phyloP scores from a whole-genome alignment of 2,797 vertebrate genomes.

The Podargus strigoides region DNA sequence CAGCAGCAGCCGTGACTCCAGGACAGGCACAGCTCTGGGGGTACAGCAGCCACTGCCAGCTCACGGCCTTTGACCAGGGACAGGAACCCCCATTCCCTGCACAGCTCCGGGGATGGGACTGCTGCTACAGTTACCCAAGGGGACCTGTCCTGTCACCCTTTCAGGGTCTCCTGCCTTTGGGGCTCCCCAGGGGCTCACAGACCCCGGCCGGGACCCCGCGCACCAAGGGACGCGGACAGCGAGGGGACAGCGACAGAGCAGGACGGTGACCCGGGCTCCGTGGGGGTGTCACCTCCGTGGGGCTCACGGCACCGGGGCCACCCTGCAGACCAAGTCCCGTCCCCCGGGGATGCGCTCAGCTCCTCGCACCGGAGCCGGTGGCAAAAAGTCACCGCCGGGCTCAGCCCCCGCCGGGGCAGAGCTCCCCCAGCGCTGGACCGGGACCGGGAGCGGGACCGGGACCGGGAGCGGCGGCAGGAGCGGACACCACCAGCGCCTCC shows the following conservation, averaged over 20 bases:
- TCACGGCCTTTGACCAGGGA: background rate
- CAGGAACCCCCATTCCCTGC: accelerated
- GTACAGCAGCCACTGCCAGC: accelerated
- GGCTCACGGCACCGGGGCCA: background rate
- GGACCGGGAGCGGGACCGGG: background rate
- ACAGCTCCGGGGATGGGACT: background rate
- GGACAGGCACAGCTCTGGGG: accelerated
- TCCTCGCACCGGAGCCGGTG: background rate
- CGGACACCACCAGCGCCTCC: background rate
- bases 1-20: accelerated
- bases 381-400: background rate
- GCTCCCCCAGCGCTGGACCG: background rate
- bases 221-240: background rate
- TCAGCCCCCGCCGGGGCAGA: no score
- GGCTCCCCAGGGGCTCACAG: accelerated
- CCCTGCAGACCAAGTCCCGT: background rate
- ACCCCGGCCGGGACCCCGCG: background rate
- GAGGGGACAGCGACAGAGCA: background rate
- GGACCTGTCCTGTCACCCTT: background rate
- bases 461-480: background rate
- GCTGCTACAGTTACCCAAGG: accelerated
- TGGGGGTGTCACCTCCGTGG: background rate
- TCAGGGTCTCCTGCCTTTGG: no score
- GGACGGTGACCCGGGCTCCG: background rate
- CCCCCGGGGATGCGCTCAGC: background rate